Conservation (phyloP, 2,888 invertebrate genomes). For the Calameuta idolon region DNA sequence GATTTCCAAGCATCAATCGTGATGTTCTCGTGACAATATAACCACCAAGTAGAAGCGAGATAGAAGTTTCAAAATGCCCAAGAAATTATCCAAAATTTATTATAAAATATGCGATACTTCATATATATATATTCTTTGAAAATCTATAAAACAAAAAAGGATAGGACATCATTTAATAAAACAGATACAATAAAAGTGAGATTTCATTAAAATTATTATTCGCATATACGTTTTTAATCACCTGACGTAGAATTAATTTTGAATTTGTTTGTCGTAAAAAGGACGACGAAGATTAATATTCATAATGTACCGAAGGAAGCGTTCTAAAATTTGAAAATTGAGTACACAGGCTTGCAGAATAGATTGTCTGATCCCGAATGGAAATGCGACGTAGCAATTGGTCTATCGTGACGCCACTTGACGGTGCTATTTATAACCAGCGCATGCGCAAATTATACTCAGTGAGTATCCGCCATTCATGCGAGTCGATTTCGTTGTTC, state of each 20-base stretch:
- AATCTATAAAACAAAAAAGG: neutral
- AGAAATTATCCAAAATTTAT: neutral
- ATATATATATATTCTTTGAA: neutral
- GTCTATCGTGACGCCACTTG: constrained; percentile 53
- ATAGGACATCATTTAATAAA: neutral
- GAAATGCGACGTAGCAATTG: constrained; percentile 40
- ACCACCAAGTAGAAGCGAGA: neutral
- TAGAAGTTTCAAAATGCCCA: neutral
- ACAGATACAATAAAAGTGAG: neutral
- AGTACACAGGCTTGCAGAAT: constrained; percentile 1
- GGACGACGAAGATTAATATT: neutral
- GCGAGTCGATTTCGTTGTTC: constrained; percentile 62
- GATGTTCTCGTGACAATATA: neutral
- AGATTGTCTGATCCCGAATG: neutral
- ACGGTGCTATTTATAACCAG: constrained; percentile 55
- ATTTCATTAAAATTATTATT: neutral
- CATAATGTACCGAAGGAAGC: neutral
- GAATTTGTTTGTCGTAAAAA: neutral
- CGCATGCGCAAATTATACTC: constrained; percentile 48
- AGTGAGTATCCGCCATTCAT: constrained; percentile 63
- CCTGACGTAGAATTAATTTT: neutral
- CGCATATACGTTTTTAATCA: neutral
- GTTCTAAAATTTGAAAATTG: constrained; percentile 1
- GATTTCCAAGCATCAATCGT: neutral
- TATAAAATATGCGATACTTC: neutral